A percentile compares a stretch with the other conserved stretches of the same genome.
phyloP scores from a whole-genome alignment of 1,140 invertebrate genomes.

The Drosophila ercepeae region DNA sequence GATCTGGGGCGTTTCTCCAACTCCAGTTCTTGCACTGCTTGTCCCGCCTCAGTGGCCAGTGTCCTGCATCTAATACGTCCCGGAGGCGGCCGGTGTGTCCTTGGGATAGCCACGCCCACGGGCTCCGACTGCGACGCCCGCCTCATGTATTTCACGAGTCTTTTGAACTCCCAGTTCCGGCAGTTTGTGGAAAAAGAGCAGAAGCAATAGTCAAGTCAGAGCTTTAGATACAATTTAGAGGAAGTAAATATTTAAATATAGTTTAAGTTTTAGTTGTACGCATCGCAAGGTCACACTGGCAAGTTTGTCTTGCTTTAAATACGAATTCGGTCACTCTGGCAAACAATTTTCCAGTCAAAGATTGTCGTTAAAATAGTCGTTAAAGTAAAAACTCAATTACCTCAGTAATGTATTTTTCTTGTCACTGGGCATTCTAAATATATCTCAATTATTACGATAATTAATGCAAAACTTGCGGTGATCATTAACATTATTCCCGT shows the following conservation, averaged over 20 bases:
- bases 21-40: constrained; percentile 36
- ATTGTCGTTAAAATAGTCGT: neutral
- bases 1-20: constrained; percentile 18
- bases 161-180: constrained; percentile 32
- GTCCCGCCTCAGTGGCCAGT: constrained; percentile 54
- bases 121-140: constrained; percentile 27
- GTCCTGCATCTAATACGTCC: constrained; percentile 53
- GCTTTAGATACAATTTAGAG: constrained; percentile 10
- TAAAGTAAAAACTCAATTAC: constrained; percentile 2
- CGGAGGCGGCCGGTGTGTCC: constrained; percentile 51
- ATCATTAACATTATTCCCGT: constrained; percentile 3
- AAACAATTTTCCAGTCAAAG: neutral
- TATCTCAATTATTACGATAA: constrained; percentile 1
- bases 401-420: neutral
- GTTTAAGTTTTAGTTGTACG: neutral
- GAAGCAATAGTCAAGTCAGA: constrained; percentile 5
- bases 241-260: neutral
- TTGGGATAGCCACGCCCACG: constrained; percentile 65
- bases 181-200: constrained; percentile 51
- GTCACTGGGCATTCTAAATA: constrained; percentile 2
- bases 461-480: neutral
- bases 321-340: constrained; percentile 1
- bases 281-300: constrained; percentile 3
- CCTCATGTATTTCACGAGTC: constrained; percentile 57
- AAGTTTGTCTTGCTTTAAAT: no score